Conservation (phyloP, 2,888 invertebrate genomes). For the Zygogramma bicolorata region DNA sequence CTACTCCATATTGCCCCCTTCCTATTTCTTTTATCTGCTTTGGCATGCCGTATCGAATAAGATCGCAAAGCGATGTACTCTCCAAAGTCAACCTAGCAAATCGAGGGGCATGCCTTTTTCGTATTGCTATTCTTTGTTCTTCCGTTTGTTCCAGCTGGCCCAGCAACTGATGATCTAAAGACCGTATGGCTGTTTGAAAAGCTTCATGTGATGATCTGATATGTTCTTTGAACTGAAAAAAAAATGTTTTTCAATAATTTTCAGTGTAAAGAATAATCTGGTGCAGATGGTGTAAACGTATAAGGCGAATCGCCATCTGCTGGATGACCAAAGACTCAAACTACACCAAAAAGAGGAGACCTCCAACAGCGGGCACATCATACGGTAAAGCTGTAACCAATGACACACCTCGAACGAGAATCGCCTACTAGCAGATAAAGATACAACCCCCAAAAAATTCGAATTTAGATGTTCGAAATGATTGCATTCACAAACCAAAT, state of each 20-base stretch:
- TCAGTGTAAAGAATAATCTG: neutral
- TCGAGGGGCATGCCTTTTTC: conserved; percentile 83
- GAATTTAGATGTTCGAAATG: no score
- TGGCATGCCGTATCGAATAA: conserved; percentile 80
- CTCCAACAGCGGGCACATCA: no score
- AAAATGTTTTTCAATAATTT: neutral
- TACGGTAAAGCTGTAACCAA: no score
- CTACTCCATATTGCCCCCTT: conserved; percentile 91
- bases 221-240: conserved; percentile 77
- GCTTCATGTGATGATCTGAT: conserved; percentile 82
- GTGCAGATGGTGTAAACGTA: no score
- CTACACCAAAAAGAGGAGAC: no score
- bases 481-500: no score
- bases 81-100: conserved; percentile 86
- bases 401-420: no score
- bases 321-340: no score
- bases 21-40: conserved; percentile 77
- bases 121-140: conserved; percentile 80
- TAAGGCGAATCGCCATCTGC: no score
- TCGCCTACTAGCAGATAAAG: no score
- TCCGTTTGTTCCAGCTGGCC: conserved; percentile 83
- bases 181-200: conserved; percentile 79
- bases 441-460: no score
- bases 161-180: conserved; percentile 78
- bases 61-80: conserved; percentile 85